Evolutionary conservation across 2,113 vertebrate species (phyloP).

Genomic region (Lota lota): DNA sequence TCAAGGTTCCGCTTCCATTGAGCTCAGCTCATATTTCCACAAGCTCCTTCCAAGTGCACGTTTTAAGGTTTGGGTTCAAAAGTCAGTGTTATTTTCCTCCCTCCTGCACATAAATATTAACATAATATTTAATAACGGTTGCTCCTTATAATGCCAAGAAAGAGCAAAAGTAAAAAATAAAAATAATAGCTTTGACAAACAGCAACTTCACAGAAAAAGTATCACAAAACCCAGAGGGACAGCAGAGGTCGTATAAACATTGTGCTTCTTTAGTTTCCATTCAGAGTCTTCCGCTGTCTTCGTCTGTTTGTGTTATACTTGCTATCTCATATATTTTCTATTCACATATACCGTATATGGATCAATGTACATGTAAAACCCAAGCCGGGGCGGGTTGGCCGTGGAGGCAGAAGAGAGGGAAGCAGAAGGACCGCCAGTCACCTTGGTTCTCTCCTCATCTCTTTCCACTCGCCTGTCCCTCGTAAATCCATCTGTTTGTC

Average conservation of each 20-base stretch:
- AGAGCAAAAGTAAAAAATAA: slow-evolving; percentile 27
- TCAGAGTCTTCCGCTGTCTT: slow-evolving; percentile 61
- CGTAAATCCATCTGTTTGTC: slow-evolving; percentile 29
- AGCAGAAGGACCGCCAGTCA: slow-evolving; percentile 39
- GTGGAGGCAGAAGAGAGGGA: slow-evolving; percentile 42
- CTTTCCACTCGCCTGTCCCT: slow-evolving; percentile 32
- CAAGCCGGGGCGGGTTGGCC: slow-evolving; percentile 60
- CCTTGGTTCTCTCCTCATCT: slow-evolving; percentile 29
- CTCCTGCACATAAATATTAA: slow-evolving; percentile 51
- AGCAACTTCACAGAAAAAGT: slow-evolving; percentile 65
- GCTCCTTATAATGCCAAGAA: slow-evolving; percentile 32
- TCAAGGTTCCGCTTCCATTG: slow-evolving; percentile 22
- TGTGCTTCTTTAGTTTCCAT: slow-evolving; percentile 78
- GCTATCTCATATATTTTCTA: slow-evolving; percentile 67
- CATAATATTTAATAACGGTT: slow-evolving; percentile 54
- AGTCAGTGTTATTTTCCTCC: slow-evolving; percentile 26
- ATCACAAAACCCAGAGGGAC: slow-evolving; percentile 65
- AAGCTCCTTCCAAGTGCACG: slow-evolving; percentile 10
- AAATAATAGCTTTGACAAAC: slow-evolving; percentile 65
- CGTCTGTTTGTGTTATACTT: slow-evolving; percentile 58
- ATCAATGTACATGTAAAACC: slow-evolving; percentile 73
- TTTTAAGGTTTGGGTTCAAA: slow-evolving; percentile 29
- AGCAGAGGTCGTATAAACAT: slow-evolving; percentile 75
- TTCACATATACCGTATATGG: slow-evolving; percentile 55
- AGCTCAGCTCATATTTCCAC: slow-evolving; percentile 23